Conservation (phyloP, 2,113 vertebrate species). For the Periophthalmodon schlosseri region DNA sequence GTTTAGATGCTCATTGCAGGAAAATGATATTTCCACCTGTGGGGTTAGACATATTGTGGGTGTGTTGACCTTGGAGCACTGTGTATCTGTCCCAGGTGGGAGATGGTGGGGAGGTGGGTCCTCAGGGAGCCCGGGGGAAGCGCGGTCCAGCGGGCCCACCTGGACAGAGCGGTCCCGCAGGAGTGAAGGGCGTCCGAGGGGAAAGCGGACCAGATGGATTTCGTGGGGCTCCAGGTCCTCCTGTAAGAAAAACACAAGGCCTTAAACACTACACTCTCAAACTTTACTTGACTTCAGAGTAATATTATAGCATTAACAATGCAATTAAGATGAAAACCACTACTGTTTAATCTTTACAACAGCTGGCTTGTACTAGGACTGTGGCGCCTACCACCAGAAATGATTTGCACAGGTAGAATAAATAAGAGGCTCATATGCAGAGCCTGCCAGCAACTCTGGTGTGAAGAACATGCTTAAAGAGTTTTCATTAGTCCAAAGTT, state of each 20-base stretch:
- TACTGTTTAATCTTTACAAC: constrained; percentile 7
- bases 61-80: constrained; percentile 5
- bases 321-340: constrained; percentile 13
- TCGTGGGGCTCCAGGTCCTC: constrained; percentile 68
- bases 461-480: constrained; percentile 54
- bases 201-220: constrained; percentile 73
- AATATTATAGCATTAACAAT: background rate
- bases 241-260: constrained; percentile 63
- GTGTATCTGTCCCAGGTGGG: constrained; percentile 66
- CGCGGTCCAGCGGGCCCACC: constrained; percentile 71
- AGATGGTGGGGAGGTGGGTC: constrained; percentile 66
- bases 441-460: constrained; percentile 49
- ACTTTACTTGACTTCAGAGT: background rate
- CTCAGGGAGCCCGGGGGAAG: constrained; percentile 69
- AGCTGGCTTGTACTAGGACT: constrained; percentile 15
- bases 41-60: background rate
- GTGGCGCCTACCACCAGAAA: constrained; percentile 28
- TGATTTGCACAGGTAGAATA: constrained; percentile 27
- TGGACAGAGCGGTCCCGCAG: constrained; percentile 65
- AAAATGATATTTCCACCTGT: background rate
- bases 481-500: constrained; percentile 57
- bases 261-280: background rate
- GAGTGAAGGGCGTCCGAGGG: constrained; percentile 72
- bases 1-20: background rate
- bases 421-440: constrained; percentile 38